Evolutionary conservation across 2,113 vertebrate genomes (phyloP).

Genomic region (Prinia subflava): DNA sequence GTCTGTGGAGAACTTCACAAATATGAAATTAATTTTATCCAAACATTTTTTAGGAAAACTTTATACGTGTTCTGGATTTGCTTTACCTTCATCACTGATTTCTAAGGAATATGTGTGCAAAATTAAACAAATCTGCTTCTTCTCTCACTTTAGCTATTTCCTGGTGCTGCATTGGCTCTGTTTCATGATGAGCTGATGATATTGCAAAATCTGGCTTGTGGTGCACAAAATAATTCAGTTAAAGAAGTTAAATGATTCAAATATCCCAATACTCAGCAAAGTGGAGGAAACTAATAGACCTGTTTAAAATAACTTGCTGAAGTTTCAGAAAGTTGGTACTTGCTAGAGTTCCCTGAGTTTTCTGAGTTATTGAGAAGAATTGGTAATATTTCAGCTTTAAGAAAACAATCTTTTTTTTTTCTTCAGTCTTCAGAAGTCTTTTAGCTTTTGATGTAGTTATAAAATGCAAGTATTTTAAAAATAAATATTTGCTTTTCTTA

Average conservation of each 20-base stretch:
- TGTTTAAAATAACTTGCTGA: slow-evolving; percentile 42
- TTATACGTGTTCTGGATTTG: not conserved
- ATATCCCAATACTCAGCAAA: slow-evolving; percentile 47
- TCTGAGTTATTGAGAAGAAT: not conserved
- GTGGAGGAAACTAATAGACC: not conserved
- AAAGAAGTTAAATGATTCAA: slow-evolving; percentile 40
- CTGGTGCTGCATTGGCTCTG: not conserved
- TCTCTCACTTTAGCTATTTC: slow-evolving; percentile 14
- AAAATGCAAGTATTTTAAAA: not conserved
- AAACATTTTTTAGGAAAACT: not conserved
- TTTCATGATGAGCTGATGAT: slow-evolving; percentile 46
- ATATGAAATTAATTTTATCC: not conserved
- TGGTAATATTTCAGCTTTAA: not conserved
- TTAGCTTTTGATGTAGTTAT: not conserved
- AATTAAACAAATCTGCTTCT: slow-evolving; percentile 26
- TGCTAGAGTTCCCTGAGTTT: not conserved
- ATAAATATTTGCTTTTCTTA: not conserved
- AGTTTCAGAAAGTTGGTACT: slow-evolving; percentile 6
- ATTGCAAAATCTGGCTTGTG: slow-evolving; percentile 3
- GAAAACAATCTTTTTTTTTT: not conserved
- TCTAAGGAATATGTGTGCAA: not conserved
- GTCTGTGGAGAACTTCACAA: not conserved
- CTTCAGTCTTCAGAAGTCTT: not conserved
- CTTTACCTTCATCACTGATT: not conserved
- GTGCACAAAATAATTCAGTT: slow-evolving; percentile 17